Evolutionary conservation across 2,888 invertebrate genomes (phyloP), one percentile per base, ranked within the genome.

Genomic region (Rambutsinella grinnellia): DNA sequence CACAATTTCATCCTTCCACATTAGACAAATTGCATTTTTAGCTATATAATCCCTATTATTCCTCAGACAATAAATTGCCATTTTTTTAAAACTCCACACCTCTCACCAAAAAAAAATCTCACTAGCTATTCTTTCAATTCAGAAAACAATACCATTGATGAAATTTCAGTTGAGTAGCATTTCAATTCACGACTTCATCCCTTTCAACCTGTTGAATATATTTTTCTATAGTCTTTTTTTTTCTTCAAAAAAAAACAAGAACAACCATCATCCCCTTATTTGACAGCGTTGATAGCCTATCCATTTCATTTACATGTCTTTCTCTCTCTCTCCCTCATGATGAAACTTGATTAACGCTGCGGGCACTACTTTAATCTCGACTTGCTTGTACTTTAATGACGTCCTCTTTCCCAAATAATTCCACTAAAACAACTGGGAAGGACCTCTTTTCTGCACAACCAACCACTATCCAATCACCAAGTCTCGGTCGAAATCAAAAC

Each of bases 261-360:
- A 36, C 36, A 36, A 36, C 36, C 36, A 36, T 13, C 36, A 62
- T 76, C 76, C n/a, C n/a, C 76, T 76, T 70, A 70, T 70, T 76
- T 76, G 76, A 76, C 69, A 70, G 70, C 56, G 68, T 56, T 72
- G 76, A 58, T 60, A 60, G 68, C 54, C 65, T 76, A 66, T 51
- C 65, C 69, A 66, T 76, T 65, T 60, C 76, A 70, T 71, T 77
- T 77, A 67, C 70, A 71, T 77, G 47, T 77, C 62, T 70, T 57
- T 77, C 57, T 71, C 71, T 58, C 53, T 56, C 61, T 60, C 67
- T 67, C 67, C 57, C 66, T 19, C 65, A 71, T 77, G 71, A 69
- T 70, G 66, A 77, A 77, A 77, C 76, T 69, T 77, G 76, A 77
- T 71, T 77, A 71, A 66, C 57, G 76, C 76, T 77, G 66, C 66